Base-by-base conservation (phyloP, 2,113 vertebrate genomes). In the Urocolius indicus region DNA sequence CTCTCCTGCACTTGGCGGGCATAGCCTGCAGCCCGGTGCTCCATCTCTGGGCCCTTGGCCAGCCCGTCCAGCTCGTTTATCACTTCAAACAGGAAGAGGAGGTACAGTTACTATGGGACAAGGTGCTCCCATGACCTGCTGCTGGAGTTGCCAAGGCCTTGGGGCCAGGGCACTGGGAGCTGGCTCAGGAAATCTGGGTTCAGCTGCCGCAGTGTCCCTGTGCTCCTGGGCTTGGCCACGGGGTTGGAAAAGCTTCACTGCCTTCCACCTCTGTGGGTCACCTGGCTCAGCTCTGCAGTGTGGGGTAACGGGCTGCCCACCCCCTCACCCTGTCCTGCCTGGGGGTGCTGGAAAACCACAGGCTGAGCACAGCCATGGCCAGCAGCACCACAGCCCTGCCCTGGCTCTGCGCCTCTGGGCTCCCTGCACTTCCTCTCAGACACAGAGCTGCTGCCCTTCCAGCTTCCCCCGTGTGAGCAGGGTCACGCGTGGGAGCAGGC, bases 11-110 rank as follows among this genome's bases (percentile, higher is more conserved):
- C 98, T 78, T 98, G 98, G 49, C 98, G 98, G 82, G 98, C 98
- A 78, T 99, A 99, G 69, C 97, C 98, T 62, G 97, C 98, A 3
- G 96, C 94, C 87, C 98, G 97, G 96, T 98, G 92, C 97, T 98
- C 96, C 96, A 98, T 94, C 96, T 99, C 99, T 72, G 99, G 99
- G 68, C 99, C 99, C 95, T 99, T 99, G 86, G 99, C 99, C 97
- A 99, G 98, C 82, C 99, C 99, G 0, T 99, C 99, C 92, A 99
- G 96, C 96, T 99, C 99, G 67, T 99, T 99, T 94, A 99, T 99
- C 97, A 99, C 99, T 99, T 94, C 57, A 94, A 52, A 96, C 77
- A 84, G 83, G 77, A 93, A 95, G 49, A 92, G 80, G 95, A 93
- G 93, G 92, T 88, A 88, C 75, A 92, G 95, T 91, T 69, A 93